phyloP scores from a whole-genome alignment of 2,797 vertebrate genomes.

The Chloroceryle inda region DNA sequence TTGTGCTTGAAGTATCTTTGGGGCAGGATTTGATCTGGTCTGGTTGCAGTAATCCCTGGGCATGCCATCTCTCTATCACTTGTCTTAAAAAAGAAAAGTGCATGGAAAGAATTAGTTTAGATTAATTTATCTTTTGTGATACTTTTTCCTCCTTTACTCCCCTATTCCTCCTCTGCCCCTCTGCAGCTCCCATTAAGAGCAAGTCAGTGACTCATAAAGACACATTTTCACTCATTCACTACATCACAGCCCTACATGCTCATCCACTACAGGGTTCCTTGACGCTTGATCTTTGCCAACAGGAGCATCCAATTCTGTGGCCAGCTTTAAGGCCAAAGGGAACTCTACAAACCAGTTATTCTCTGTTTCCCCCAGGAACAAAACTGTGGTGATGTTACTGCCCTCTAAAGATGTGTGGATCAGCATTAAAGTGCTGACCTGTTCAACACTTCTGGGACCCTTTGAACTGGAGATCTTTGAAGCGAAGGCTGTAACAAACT shows the following conservation, averaged over 20 bases:
- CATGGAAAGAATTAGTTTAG: neutral
- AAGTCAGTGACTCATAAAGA: conserved; percentile 69
- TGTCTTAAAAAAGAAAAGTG: neutral
- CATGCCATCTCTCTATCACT: neutral
- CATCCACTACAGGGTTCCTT: conserved; percentile 41
- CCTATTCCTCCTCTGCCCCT: neutral
- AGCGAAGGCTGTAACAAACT: conserved; percentile 66
- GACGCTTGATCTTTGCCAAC: conserved; percentile 71
- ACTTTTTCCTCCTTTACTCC: conserved; percentile 16
- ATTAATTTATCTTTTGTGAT: neutral
- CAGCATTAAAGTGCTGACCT: conserved; percentile 71
- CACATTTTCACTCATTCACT: conserved; percentile 60
- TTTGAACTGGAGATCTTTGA: conserved; percentile 71
- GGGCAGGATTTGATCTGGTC: neutral
- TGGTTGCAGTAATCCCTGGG: neutral
- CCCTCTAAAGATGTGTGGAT: conserved; percentile 69
- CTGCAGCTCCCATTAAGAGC: conserved; percentile 41
- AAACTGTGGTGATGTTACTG: conserved; percentile 59
- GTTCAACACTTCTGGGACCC: conserved; percentile 63
- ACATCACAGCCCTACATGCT: conserved; percentile 59
- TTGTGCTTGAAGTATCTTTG: neutral
- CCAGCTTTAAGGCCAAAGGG: conserved; percentile 64
- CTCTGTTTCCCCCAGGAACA: conserved; percentile 73
- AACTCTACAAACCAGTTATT: conserved; percentile 70
- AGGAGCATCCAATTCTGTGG: conserved; percentile 60